Conservation (phyloP, 2,113 vertebrate genomes). For the Ochotona princeps region DNA sequence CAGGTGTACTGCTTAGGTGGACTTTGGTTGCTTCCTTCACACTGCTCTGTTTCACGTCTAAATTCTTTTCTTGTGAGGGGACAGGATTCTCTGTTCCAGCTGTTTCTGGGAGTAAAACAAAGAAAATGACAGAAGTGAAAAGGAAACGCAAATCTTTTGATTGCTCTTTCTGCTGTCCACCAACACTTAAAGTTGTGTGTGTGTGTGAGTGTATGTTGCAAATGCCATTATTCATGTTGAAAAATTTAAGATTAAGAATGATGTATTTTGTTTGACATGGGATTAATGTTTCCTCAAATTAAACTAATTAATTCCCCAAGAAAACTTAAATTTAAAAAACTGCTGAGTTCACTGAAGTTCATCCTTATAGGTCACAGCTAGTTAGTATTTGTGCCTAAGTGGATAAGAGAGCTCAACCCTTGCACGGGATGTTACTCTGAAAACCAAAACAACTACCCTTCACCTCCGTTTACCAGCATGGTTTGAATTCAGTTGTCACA, state of each 20-base stretch:
- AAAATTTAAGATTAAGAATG: not conserved
- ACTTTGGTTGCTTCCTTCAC: no score
- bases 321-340: not conserved
- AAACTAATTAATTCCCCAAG: constrained; percentile 13
- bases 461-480: not conserved
- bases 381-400: not conserved
- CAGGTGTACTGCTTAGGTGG: no score
- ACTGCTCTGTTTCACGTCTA: no score
- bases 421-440: not conserved
- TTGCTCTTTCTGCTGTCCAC: constrained; percentile 3
- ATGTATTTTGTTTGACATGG: constrained; percentile 3
- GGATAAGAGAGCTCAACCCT: not conserved
- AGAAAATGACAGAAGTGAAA: not conserved
- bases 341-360: not conserved
- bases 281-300: constrained; percentile 23
- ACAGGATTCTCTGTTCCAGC: no score
- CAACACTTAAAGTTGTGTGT: not conserved
- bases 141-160: not conserved
- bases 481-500: not conserved
- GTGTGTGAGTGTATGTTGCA: no score
- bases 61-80: no score
- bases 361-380: not conserved
- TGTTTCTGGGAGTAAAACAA: not conserved
- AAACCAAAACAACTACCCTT: not conserved
- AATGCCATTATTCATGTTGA: not conserved